These are phyloP conservation scores for Sebastes iracundus DNA, from an alignment of 2,797 vertebrate genomes.

Conservation along the genomic window DNA sequence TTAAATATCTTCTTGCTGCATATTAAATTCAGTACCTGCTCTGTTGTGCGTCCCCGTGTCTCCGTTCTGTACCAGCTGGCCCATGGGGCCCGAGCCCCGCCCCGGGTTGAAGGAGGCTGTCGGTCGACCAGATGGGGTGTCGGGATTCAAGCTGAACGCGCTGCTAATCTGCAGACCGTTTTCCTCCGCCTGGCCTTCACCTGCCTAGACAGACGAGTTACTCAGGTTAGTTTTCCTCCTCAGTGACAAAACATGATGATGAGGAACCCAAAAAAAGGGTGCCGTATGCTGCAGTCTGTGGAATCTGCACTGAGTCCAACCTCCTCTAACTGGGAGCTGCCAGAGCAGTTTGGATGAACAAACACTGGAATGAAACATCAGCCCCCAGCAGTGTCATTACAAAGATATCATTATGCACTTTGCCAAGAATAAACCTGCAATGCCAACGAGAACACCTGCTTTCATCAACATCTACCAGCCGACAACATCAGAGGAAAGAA, in stretches of 20 bases:
- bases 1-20: background rate
- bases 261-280: background rate
- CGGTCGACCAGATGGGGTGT: constrained; percentile 72
- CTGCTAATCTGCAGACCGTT: constrained; percentile 94
- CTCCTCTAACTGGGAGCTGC: background rate
- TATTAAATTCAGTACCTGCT: constrained; percentile 84
- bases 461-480: background rate
- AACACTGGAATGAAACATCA: constrained; percentile 3
- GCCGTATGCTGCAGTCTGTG: background rate
- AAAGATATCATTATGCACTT: constrained; percentile 1
- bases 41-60: constrained; percentile 91
- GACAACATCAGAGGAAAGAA: background rate
- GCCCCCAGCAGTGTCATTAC: background rate
- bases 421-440: background rate
- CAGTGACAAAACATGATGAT: background rate
- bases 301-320: background rate
- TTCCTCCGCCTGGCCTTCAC: constrained; percentile 85
- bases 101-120: constrained; percentile 94
- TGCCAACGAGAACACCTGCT: constrained; percentile 6
- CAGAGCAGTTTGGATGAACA: background rate
- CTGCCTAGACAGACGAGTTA: constrained; percentile 68
- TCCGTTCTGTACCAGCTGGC: constrained; percentile 95
- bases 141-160: constrained; percentile 87
- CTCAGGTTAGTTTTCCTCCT: constrained; percentile 15
- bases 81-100: constrained; percentile 87